Conservation (phyloP, 2,797 vertebrate genomes). For the Pseudochromis fuscus region DNA sequence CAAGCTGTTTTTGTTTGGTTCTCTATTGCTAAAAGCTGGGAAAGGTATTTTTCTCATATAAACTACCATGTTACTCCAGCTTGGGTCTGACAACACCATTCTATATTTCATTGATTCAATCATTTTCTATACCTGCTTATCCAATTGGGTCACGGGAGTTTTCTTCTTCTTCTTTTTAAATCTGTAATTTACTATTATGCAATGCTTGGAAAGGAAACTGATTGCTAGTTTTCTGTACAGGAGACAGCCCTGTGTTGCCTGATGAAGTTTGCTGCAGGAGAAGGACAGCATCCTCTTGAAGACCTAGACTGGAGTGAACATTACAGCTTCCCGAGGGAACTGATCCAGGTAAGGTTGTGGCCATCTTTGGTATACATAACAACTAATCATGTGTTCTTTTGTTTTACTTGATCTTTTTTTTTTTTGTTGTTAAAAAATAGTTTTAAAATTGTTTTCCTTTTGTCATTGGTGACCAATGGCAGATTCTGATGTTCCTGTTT, state of each 20-base stretch:
- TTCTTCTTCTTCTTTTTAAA: background rate
- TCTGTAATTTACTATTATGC: background rate
- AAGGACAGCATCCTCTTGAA: constrained; percentile 88
- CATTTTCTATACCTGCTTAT: too few relatives aligned
- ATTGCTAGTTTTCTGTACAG: constrained; percentile 70
- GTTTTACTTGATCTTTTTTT: background rate
- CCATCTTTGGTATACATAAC: background rate
- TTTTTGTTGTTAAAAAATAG: too few relatives aligned
- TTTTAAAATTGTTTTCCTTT: too few relatives aligned
- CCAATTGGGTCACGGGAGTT: too few relatives aligned
- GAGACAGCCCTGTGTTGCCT: constrained; percentile 88
- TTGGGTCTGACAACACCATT: background rate
- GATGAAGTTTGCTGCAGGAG: constrained; percentile 90
- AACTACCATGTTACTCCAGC: background rate
- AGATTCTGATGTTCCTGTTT: constrained; percentile 19
- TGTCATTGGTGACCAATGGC: too few relatives aligned
- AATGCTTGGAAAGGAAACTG: background rate
- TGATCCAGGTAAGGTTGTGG: constrained; percentile 84
- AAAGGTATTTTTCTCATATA: background rate
- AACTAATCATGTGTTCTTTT: background rate
- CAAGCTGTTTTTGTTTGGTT: background rate
- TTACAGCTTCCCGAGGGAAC: constrained; percentile 88
- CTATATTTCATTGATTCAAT: too few relatives aligned
- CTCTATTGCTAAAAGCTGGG: background rate
- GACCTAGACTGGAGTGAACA: constrained; percentile 89